phyloP scores from a whole-genome alignment of 2,113 vertebrate genomes.

The Protobothrops mucrosquamatus region DNA sequence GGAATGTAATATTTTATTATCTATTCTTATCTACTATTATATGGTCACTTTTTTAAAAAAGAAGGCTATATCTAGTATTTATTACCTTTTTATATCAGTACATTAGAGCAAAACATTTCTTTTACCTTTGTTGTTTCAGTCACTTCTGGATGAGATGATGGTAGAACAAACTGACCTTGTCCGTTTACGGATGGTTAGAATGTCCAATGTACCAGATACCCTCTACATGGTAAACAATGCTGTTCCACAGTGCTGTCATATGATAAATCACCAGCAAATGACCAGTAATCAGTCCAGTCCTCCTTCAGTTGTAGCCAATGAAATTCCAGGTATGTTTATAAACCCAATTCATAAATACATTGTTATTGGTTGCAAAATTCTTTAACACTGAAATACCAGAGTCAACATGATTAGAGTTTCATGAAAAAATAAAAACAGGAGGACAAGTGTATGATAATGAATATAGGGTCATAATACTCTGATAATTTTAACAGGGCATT shows the following conservation, averaged over 20 bases:
- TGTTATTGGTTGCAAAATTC: rapidly evolving
- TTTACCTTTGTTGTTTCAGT: slow-evolving; percentile 69
- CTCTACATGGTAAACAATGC: slow-evolving; percentile 98
- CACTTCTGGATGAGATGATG: slow-evolving; percentile 97
- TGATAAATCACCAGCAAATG: slow-evolving; percentile 95
- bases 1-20: neutral
- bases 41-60: too few relatives aligned
- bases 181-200: slow-evolving; percentile 91
- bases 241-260: slow-evolving; percentile 93
- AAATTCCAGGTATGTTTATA: slow-evolving; percentile 87
- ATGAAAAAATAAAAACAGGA: neutral
- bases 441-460: neutral
- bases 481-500: neutral
- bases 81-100: neutral
- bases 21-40: neutral
- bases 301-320: slow-evolving; percentile 95
- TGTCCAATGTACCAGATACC: slow-evolving; percentile 98
- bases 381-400: neutral
- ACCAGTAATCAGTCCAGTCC: slow-evolving; percentile 80
- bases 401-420: neutral
- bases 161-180: slow-evolving; percentile 96
- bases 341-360: rapidly evolving
- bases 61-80: neutral
- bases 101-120: neutral
- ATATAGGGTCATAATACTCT: neutral